Percentiles rank a stretch among this genome's conserved stretches.
These are phyloP conservation scores for Pollenia griseotomentosa DNA, from an alignment of 2,888 invertebrate species.

Conservation along the genomic window DNA sequence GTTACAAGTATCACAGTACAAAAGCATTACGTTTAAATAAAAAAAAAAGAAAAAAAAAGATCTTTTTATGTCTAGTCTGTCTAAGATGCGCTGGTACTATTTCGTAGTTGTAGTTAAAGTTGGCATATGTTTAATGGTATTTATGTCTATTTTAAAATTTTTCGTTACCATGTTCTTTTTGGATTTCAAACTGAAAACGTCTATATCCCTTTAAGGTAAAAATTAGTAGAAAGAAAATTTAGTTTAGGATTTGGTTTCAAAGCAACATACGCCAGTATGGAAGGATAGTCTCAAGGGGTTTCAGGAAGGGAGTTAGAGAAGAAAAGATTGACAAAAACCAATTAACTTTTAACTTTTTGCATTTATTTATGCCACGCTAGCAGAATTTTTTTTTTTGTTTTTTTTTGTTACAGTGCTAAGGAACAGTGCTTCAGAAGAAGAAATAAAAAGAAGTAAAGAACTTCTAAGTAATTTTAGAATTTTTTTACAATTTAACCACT, in stretches of 20 bases:
- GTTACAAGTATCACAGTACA: slow-evolving; percentile 18
- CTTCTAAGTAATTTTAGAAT: not conserved
- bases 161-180: slow-evolving; percentile 49
- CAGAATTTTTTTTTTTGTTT: slow-evolving; percentile 25
- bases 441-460: slow-evolving; percentile 15
- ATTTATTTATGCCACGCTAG: slow-evolving; percentile 72
- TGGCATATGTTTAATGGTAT: slow-evolving; percentile 73
- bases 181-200: slow-evolving; percentile 50
- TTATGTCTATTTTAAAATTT: slow-evolving; percentile 73
- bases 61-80: not conserved
- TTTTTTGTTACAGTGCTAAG: not conserved
- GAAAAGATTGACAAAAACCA: slow-evolving; percentile 73
- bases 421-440: slow-evolving; percentile 22
- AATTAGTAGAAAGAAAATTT: slow-evolving; percentile 51
- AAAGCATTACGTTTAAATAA: slow-evolving; percentile 51
- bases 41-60: slow-evolving; percentile 35
- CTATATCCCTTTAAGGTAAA: slow-evolving; percentile 68
- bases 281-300: not conserved
- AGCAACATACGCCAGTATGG: slow-evolving; percentile 57
- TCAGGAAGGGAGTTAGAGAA: not conserved
- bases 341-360: slow-evolving; percentile 74
- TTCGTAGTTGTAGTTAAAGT: slow-evolving; percentile 43
- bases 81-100: not conserved
- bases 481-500: slow-evolving; percentile 22
- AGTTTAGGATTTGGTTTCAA: slow-evolving; percentile 61